These are phyloP conservation scores for Otus sunia DNA, from an alignment of 2,113 vertebrate species.

Conservation along the genomic window DNA sequence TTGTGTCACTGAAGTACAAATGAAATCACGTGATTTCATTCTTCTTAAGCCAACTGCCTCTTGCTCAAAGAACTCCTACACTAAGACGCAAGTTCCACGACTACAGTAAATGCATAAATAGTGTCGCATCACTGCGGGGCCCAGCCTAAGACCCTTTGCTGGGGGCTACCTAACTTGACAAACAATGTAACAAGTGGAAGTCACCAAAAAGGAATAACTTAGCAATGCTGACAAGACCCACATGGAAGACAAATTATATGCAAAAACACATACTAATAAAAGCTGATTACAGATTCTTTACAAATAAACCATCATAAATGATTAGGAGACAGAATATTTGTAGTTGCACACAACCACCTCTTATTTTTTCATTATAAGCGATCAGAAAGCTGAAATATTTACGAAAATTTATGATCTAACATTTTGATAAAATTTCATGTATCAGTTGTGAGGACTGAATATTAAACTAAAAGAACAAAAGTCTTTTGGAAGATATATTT, in stretches of 20 bases:
- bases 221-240: not conserved
- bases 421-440: not conserved
- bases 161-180: not conserved
- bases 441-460: not conserved
- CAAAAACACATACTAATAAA: not conserved
- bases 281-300: not conserved
- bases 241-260: not conserved
- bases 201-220: not conserved
- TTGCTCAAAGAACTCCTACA: not conserved
- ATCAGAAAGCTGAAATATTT: not conserved
- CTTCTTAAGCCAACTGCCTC: not conserved
- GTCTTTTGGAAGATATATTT: not conserved
- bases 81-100: not conserved
- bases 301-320: not conserved
- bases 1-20: not conserved
- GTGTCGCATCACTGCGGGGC: rapidly evolving
- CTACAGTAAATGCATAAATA: not conserved
- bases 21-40: not conserved
- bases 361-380: not conserved
- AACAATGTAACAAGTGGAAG: not conserved
- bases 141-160: not conserved
- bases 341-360: not conserved
- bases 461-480: not conserved
- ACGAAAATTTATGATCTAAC: not conserved
- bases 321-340: not conserved